These are phyloP conservation scores for Brenthis daphne DNA, from an alignment of 2,888 invertebrate species.

Conservation along the genomic window DNA sequence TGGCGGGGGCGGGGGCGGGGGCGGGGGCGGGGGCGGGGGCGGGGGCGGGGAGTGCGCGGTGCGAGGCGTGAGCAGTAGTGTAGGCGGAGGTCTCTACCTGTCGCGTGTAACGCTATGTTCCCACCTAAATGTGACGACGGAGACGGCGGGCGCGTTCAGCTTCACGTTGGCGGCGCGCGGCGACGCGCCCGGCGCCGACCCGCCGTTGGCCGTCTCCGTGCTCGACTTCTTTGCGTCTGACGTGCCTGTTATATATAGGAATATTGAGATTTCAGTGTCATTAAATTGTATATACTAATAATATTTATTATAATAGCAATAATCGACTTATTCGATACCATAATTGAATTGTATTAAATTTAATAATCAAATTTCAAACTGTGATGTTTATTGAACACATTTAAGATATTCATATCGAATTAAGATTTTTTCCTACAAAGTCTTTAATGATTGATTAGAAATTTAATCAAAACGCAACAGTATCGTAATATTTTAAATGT, in stretches of 20 bases:
- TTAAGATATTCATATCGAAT: too few relatives aligned
- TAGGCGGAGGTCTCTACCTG: constrained; percentile 85
- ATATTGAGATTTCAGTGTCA: background rate
- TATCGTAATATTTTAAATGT: too few relatives aligned
- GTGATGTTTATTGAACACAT: too few relatives aligned
- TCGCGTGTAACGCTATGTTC: constrained; percentile 84
- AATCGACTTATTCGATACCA: too few relatives aligned
- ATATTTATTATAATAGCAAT: background rate
- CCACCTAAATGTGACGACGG: constrained; percentile 97
- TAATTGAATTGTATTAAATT: background rate
- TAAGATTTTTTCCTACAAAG: too few relatives aligned
- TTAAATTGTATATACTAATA: background rate
- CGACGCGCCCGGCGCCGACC: constrained; percentile 50
- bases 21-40: constrained; percentile 20
- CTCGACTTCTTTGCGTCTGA: constrained; percentile 42
- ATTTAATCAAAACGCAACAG: too few relatives aligned
- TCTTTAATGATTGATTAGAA: too few relatives aligned
- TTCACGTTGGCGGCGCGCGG: constrained; percentile 77
- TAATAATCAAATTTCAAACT: background rate
- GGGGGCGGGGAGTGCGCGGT: constrained; percentile 42
- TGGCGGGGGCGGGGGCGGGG: constrained; percentile 5
- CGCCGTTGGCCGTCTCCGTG: constrained; percentile 54
- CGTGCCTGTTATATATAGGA: constrained; percentile 26
- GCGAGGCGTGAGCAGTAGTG: constrained; percentile 50
- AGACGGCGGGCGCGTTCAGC: constrained; percentile 88